phyloP scores from a whole-genome alignment of 2,888 invertebrate genomes.

The Hyposoter didymator region DNA sequence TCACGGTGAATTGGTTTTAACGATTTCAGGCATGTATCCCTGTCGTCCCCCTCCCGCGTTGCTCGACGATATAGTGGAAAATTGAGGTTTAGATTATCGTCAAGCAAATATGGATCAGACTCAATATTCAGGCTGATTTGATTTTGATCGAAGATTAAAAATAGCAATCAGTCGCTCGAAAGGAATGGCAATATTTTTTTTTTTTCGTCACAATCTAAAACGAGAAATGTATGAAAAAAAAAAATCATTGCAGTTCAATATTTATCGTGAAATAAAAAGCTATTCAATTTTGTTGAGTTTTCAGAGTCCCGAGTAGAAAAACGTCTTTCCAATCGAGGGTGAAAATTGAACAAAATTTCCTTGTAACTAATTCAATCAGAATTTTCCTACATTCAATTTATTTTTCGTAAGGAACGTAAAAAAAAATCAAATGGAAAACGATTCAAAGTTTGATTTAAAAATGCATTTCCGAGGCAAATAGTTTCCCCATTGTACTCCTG shows the following conservation, averaged over 20 bases:
- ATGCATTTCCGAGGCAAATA: not conserved
- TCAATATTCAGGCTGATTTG: slow-evolving; percentile 41
- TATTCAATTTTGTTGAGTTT: not conserved
- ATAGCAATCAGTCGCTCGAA: slow-evolving; percentile 7
- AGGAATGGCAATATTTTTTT: not conserved
- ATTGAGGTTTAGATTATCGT: slow-evolving; percentile 43
- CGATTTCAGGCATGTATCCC: slow-evolving; percentile 45
- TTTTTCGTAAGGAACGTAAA: not conserved
- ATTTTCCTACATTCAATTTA: not conserved
- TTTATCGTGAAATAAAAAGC: not conserved
- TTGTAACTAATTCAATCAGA: not conserved
- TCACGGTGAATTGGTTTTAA: slow-evolving; percentile 60
- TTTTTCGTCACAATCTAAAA: not conserved
- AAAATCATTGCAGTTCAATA: not conserved
- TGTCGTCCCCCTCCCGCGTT: not conserved
- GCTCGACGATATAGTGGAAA: slow-evolving; percentile 31
- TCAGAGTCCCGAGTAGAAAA: not conserved
- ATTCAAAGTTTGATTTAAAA: not conserved
- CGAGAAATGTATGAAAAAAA: not conserved
- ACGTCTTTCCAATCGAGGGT: not conserved
- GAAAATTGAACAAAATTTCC: not conserved
- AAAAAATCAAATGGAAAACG: not conserved
- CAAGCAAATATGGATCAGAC: slow-evolving; percentile 43
- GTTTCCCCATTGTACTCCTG: not conserved
- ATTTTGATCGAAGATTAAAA: slow-evolving; percentile 47